phyloP scores from a whole-genome alignment of 1,140 invertebrate species.

The Cydia strobilella region DNA sequence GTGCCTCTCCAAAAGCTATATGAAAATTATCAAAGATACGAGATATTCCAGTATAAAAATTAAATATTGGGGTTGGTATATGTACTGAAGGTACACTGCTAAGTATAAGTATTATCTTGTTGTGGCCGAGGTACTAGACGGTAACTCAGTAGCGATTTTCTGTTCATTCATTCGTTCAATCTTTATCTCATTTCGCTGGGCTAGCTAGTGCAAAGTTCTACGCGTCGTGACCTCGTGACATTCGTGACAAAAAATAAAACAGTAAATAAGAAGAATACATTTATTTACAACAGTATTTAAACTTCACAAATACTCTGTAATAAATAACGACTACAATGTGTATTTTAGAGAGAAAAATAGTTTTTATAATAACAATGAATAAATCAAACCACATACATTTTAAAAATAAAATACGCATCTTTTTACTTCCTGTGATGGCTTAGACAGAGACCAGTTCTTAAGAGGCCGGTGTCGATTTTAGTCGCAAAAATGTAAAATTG shows the following conservation, averaged over 20 bases:
- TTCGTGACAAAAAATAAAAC: conserved; percentile 31
- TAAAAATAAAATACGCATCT: background rate
- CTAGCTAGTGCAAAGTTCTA: too few species aligned
- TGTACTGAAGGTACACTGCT: too few species aligned
- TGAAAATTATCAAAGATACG: too few species aligned
- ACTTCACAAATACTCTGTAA: conserved; percentile 43
- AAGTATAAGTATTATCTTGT: too few species aligned
- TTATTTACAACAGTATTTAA: conserved; percentile 56
- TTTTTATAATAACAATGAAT: background rate
- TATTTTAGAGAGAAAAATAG: conserved; percentile 15
- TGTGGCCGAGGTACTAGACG: too few species aligned
- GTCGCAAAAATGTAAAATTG: too few species aligned
- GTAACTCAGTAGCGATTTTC: too few species aligned
- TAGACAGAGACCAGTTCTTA: background rate
- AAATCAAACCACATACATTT: background rate
- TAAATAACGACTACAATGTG: conserved; percentile 34
- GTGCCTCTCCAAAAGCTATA: background rate
- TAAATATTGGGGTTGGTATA: too few species aligned
- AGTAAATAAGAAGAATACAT: conserved; percentile 41
- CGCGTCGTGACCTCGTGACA: background rate
- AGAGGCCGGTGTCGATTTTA: too few species aligned
- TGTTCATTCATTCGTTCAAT: too few species aligned
- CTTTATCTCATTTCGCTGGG: too few species aligned
- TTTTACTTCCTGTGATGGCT: background rate
- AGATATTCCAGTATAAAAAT: too few species aligned